phyloP scores from a whole-genome alignment of 2,113 vertebrate species.

The Podiceps cristatus region DNA sequence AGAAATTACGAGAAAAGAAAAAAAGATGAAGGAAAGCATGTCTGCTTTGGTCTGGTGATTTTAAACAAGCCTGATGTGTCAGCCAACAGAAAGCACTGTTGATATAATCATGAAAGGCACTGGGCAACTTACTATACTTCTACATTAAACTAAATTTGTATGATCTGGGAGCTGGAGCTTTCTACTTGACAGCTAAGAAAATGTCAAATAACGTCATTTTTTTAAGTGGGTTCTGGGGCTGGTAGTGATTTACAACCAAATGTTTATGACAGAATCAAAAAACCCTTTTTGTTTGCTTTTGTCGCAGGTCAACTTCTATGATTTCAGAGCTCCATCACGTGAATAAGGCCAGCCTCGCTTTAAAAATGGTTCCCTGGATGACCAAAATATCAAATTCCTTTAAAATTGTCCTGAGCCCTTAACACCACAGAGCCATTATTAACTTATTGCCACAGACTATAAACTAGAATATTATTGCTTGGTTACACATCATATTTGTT shows the following conservation, averaged over 20 bases:
- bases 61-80: constrained; percentile 60
- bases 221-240: background rate
- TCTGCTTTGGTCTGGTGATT: constrained; percentile 36
- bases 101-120: constrained; percentile 34
- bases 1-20: background rate
- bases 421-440: constrained; percentile 35
- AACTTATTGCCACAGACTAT: constrained; percentile 50
- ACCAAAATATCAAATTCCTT: constrained; percentile 46
- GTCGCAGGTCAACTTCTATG: background rate
- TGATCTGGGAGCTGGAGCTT: constrained; percentile 14
- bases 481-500: constrained; percentile 18
- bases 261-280: constrained; percentile 11
- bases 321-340: background rate
- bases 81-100: constrained; percentile 51
- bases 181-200: constrained; percentile 32
- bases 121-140: background rate
- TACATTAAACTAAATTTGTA: background rate
- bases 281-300: background rate
- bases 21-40: background rate
- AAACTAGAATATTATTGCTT: constrained; percentile 27
- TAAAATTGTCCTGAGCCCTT: constrained; percentile 57
- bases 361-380: constrained; percentile 54
- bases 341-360: background rate
- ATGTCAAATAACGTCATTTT: constrained; percentile 36
- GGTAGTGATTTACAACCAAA: constrained; percentile 23